Conservation (phyloP, 2,888 invertebrate genomes). For the Hemicrepidius hirtus region DNA sequence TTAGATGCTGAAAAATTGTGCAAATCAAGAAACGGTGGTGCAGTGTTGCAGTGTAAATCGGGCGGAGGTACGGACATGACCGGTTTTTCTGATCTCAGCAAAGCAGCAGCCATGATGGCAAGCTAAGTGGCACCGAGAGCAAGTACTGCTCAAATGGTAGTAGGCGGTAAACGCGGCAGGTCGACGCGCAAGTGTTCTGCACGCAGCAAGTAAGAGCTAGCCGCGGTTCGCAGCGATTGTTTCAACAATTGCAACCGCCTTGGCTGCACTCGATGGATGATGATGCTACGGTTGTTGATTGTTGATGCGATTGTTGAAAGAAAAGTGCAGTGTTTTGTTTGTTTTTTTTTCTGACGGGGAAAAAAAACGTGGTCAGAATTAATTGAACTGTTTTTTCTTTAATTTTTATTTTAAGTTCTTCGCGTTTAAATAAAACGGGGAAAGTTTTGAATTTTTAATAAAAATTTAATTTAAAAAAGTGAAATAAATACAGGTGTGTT, state of each 20-base stretch:
- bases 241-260: conserved; percentile 69
- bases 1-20: conserved; percentile 33
- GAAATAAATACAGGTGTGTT: too few species aligned
- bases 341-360: conserved; percentile 37
- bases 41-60: conserved; percentile 66
- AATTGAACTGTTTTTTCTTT: background rate
- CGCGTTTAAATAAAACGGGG: background rate
- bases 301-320: conserved; percentile 53
- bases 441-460: background rate
- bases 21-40: conserved; percentile 55
- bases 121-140: conserved; percentile 62
- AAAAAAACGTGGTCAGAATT: conserved; percentile 28
- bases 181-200: conserved; percentile 70
- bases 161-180: conserved; percentile 71
- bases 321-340: conserved; percentile 55
- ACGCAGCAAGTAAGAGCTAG: conserved; percentile 64
- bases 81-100: conserved; percentile 62
- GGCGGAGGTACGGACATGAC: conserved; percentile 61
- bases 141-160: conserved; percentile 69
- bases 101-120: conserved; percentile 68
- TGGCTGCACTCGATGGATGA: conserved; percentile 42
- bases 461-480: too few species aligned
- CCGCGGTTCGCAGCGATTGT: conserved; percentile 62
- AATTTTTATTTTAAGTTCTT: background rate
- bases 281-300: conserved; percentile 52